Evolutionary conservation across 2,797 vertebrate species (phyloP).

Genomic region (Ataeniobius toweri): DNA sequence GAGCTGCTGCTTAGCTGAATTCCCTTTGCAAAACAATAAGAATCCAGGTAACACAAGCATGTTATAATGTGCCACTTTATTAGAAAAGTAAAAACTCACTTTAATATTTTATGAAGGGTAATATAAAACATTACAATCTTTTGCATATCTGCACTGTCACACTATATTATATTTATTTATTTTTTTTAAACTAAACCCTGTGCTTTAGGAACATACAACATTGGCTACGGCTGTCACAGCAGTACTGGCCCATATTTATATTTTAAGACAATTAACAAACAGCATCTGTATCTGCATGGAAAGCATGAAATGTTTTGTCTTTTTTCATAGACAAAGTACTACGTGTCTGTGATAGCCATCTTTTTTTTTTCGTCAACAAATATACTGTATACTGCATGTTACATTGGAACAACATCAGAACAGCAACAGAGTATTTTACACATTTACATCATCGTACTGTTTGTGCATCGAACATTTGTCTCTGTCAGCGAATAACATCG

Average conservation of each 20-base stretch:
- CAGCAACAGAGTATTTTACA: constrained; percentile 77
- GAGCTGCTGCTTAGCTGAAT: not conserved
- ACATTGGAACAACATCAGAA: constrained; percentile 79
- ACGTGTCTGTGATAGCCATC: constrained; percentile 73
- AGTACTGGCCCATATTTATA: constrained; percentile 76
- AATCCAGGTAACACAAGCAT: constrained; percentile 41
- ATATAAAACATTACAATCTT: constrained; percentile 87
- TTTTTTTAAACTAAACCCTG: constrained; percentile 78
- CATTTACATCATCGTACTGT: constrained; percentile 77
- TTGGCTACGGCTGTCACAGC: constrained; percentile 80
- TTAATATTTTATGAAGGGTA: constrained; percentile 83
- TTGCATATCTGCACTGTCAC: constrained; percentile 82
- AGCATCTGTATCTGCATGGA: constrained; percentile 73
- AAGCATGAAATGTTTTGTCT: constrained; percentile 64
- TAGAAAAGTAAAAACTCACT: constrained; percentile 89
- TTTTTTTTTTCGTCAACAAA: constrained; percentile 65
- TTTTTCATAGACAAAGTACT: constrained; percentile 75
- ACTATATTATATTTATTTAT: constrained; percentile 74
- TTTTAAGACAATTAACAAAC: constrained; percentile 73
- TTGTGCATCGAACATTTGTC: constrained; percentile 72
- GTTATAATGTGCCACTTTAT: constrained; percentile 84
- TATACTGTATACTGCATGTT: constrained; percentile 79
- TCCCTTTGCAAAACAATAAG: constrained; percentile 32
- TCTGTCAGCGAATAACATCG: constrained; percentile 55
- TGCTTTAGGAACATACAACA: constrained; percentile 79